These are phyloP conservation scores for Eupleurogrammus muticus DNA, from an alignment of 2,797 vertebrate genomes.

Conservation along the genomic window DNA sequence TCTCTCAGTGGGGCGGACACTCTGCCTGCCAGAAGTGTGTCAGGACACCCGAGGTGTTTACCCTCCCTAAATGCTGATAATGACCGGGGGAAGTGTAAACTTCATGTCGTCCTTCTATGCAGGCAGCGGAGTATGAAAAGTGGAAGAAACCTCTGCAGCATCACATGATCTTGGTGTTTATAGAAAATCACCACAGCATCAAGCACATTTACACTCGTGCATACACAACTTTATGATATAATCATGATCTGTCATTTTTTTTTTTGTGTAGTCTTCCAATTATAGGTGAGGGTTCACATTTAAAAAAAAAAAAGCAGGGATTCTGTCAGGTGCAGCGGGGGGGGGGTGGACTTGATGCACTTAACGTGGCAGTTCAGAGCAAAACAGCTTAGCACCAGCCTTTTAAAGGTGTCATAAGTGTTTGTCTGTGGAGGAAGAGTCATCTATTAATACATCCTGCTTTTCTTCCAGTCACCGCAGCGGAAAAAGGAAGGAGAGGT, in stretches of 20 bases:
- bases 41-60: slow-evolving; percentile 51
- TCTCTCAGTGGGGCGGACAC: slow-evolving; percentile 44
- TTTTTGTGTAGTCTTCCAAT: not conserved
- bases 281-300: not conserved
- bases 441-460: slow-evolving; percentile 67
- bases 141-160: slow-evolving; percentile 4
- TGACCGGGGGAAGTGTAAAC: slow-evolving; percentile 27
- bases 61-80: slow-evolving; percentile 54
- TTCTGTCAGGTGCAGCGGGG: slow-evolving; percentile 24
- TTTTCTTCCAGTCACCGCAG: slow-evolving; percentile 39
- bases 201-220: not conserved
- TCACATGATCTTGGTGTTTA: slow-evolving; percentile 3
- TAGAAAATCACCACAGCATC: not conserved
- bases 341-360: slow-evolving; percentile 27
- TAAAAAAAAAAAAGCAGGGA: not conserved
- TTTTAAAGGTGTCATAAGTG: slow-evolving; percentile 51
- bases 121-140: slow-evolving; percentile 11
- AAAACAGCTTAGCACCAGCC: slow-evolving; percentile 7
- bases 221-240: not conserved
- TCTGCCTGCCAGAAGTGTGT: slow-evolving; percentile 41
- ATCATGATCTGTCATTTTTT: not conserved
- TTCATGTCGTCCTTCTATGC: slow-evolving; percentile 28
- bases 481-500: slow-evolving; percentile 60
- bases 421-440: slow-evolving; percentile 64
- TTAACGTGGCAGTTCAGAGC: slow-evolving; percentile 42